Evolutionary conservation across 2,113 vertebrate species (phyloP).

Genomic region (Microcebus ravelobensis): DNA sequence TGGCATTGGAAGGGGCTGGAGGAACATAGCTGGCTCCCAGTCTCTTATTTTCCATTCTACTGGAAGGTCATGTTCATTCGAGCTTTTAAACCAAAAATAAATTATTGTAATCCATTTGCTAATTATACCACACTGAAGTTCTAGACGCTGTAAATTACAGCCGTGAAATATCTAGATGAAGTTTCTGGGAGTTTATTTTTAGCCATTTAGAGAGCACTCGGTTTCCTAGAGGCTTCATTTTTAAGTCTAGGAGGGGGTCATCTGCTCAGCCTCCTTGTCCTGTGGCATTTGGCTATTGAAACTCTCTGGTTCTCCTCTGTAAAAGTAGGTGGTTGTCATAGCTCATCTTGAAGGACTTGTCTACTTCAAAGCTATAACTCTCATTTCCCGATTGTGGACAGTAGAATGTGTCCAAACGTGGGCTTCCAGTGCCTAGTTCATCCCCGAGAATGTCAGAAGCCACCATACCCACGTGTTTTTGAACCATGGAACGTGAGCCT

Average conservation of each 20-base stretch:
- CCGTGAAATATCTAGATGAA: conserved; percentile 74
- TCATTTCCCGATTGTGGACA: background rate
- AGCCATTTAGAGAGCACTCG: conserved; percentile 66
- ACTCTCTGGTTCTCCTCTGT: background rate
- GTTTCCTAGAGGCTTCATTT: conserved; percentile 68
- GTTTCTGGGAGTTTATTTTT: conserved; percentile 81
- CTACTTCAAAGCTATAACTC: background rate
- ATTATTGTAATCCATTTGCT: conserved; percentile 81
- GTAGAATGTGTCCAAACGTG: background rate
- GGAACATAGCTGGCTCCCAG: conserved; percentile 66
- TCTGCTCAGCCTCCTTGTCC: background rate
- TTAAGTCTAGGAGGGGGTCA: conserved; percentile 58
- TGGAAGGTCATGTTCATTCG: conserved; percentile 77
- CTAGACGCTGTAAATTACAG: conserved; percentile 77
- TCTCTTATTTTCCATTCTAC: conserved; percentile 71
- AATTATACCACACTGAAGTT: conserved; percentile 82
- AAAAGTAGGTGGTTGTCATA: background rate
- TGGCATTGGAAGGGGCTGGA: conserved; percentile 63
- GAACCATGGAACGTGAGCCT: background rate
- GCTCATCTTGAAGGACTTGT: background rate
- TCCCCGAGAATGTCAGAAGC: background rate
- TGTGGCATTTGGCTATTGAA: background rate
- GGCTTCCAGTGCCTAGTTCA: background rate
- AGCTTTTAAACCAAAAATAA: conserved; percentile 84
- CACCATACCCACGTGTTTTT: background rate